Percentiles rank a stretch among this genome's conserved stretches.
phyloP scores from a whole-genome alignment of 2,797 vertebrate species.

The Borostomias antarcticus region DNA sequence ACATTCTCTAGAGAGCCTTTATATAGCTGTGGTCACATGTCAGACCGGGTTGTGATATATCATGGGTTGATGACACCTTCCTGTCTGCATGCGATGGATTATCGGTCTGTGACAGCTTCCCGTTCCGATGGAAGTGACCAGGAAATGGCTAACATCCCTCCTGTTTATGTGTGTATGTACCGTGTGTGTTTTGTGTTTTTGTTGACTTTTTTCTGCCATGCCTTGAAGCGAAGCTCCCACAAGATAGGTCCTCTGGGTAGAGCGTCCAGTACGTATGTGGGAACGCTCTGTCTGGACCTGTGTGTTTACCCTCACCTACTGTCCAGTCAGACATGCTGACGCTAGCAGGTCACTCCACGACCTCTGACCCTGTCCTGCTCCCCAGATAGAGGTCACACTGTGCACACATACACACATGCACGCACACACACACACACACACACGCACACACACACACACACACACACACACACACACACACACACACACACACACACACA shows the following conservation, averaged over 20 bases:
- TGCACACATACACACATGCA: not conserved
- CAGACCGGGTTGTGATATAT: not conserved
- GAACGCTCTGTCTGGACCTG: slow-evolving; percentile 60
- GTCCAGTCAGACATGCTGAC: not conserved
- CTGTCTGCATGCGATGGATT: not conserved
- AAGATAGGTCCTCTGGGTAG: slow-evolving; percentile 78
- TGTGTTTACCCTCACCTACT: slow-evolving; percentile 43
- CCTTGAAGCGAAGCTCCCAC: slow-evolving; percentile 82
- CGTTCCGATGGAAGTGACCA: not conserved
- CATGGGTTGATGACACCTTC: not conserved
- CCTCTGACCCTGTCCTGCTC: slow-evolving; percentile 4
- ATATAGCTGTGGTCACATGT: not conserved
- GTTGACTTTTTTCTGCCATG: slow-evolving; percentile 66
- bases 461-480: too few relatives aligned
- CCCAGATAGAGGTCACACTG: too few relatives aligned
- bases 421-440: not conserved
- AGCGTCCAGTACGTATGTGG: slow-evolving; percentile 64
- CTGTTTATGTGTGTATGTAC: slow-evolving; percentile 17
- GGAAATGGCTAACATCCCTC: not conserved
- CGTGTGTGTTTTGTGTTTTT: slow-evolving; percentile 30
- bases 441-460: too few relatives aligned
- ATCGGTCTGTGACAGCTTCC: not conserved
- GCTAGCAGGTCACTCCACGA: slow-evolving; percentile 39
- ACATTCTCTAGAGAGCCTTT: not conserved
- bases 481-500: not conserved